A percentile compares a stretch with the other conserved stretches of the same genome.
phyloP scores from a whole-genome alignment of 2,113 vertebrate genomes.

The Heptranchias perlo region DNA sequence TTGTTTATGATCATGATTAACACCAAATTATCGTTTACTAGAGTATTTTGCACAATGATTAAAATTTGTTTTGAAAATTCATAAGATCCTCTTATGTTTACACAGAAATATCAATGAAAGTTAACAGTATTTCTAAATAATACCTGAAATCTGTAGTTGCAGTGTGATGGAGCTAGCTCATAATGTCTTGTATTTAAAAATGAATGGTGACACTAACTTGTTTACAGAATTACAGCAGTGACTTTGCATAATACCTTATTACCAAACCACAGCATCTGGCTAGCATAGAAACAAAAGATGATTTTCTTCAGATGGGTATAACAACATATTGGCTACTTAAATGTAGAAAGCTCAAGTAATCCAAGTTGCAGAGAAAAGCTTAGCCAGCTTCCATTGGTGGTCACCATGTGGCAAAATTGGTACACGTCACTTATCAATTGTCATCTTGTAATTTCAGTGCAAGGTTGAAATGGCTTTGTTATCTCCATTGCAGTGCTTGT shows the following conservation, averaged over 20 bases:
- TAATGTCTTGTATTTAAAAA: background rate
- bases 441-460: background rate
- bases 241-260: background rate
- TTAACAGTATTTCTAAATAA: constrained; percentile 36
- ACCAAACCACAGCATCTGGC: background rate
- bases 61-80: constrained; percentile 36
- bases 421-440: background rate
- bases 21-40: constrained; percentile 38
- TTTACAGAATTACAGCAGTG: constrained; percentile 8
- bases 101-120: constrained; percentile 2
- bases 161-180: background rate
- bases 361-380: constrained; percentile 9
- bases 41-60: constrained; percentile 36
- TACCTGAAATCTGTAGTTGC: background rate
- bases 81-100: constrained; percentile 26
- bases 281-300: background rate
- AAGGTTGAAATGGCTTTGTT: background rate
- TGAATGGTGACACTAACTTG: background rate
- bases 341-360: background rate
- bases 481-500: background rate
- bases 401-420: background rate
- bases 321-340: background rate
- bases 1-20: constrained; percentile 30
- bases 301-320: background rate
- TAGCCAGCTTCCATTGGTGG: background rate